Base-by-base conservation (phyloP, 23 tunicate genomes). In the Halocynthia aurantium region DNA sequence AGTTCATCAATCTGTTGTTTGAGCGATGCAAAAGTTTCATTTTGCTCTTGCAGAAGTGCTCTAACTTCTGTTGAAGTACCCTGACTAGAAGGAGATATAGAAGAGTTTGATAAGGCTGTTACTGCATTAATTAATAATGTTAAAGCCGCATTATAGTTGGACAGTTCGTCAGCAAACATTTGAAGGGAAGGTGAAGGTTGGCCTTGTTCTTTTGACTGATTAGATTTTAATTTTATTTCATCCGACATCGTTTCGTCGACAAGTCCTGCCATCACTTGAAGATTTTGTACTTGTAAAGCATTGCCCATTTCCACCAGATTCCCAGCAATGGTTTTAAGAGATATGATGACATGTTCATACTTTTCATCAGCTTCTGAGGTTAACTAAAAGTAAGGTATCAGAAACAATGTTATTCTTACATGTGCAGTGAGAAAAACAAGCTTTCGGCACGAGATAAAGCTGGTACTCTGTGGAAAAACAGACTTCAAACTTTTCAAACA, bases 221-320 rank as follows among this genome's bases (percentile, higher is more conserved):
- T 15, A 8, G 70, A 11, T 65, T 15, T 65, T 53, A 7, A 12
- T 54, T 21, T 31, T 1, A 4, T 5, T 10, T n/a, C 21, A 8
- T 20, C 63, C 9, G 78, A 12, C 62, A 74, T 8, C 22, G 50
- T 49, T 10, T 74, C 62, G 0, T 74, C 56, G n/a, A 74, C 62
- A 5, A 74, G 56, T 12, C 78, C 78, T 8, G 78, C 55, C 64
- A 74, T 20, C 8, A 54, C 78, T 56, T 74, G 60, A 22, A 74
- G 19, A 31, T 74, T 74, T 74, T 74, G 78, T 15, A 74, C 78
- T 74, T 74, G 78, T 21, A 74, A 53, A 55, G 78, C 78, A 56
- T 74, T 74, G 63, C 78, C 22, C 78, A 74, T 74, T 53, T 74
- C 78, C 10, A 49, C 55, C 10, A 74, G n/a, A 56, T 74, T 53